These are phyloP conservation scores for Pelagia noctiluca DNA, from an alignment of 30 jellyfish, hydroid and myxozoan species.

Conservation along the genomic window DNA sequence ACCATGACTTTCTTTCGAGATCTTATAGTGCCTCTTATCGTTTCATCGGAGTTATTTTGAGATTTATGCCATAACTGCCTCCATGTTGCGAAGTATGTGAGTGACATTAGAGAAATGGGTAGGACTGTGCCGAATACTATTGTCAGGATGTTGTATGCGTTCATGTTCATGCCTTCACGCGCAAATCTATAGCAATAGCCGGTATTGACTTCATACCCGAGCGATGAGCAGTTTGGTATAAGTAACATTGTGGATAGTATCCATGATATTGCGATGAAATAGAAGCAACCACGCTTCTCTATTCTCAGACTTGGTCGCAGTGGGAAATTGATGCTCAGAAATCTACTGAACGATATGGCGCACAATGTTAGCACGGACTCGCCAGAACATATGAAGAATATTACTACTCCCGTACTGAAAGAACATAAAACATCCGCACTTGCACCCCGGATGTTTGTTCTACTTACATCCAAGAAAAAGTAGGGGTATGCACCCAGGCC, in stretches of 20 bases:
- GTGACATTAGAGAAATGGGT: conserved; percentile 35
- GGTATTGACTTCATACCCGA: conserved; percentile 56
- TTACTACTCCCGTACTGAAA: conserved; percentile 50
- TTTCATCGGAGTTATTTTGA: neutral
- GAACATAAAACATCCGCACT: conserved; percentile 51
- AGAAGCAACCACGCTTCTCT: conserved; percentile 34
- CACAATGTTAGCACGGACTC: conserved; percentile 67
- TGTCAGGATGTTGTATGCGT: conserved; percentile 38
- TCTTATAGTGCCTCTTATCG: neutral
- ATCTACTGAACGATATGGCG: conserved; percentile 62
- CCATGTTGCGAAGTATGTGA: conserved; percentile 67
- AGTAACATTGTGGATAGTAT: conserved; percentile 17
- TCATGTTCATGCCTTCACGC: conserved; percentile 56
- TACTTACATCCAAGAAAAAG: conserved; percentile 66
- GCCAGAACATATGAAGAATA: conserved; percentile 61
- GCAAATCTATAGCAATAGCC: conserved; percentile 62
- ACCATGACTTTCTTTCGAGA: conserved; percentile 63
- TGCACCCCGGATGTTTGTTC: conserved; percentile 21
- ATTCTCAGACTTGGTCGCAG: conserved; percentile 22
- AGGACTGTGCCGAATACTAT: conserved; percentile 36
- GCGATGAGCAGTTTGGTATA: conserved; percentile 38
- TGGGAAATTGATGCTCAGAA: conserved; percentile 60
- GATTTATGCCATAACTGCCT: conserved; percentile 28
- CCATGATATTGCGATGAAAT: conserved; percentile 58
- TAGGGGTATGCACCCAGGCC: conserved; percentile 58